Evolutionary conservation across 2,113 vertebrate genomes (phyloP), one percentile per base, ranked within the genome.

Genomic region (Argyrosomus japonicus): DNA sequence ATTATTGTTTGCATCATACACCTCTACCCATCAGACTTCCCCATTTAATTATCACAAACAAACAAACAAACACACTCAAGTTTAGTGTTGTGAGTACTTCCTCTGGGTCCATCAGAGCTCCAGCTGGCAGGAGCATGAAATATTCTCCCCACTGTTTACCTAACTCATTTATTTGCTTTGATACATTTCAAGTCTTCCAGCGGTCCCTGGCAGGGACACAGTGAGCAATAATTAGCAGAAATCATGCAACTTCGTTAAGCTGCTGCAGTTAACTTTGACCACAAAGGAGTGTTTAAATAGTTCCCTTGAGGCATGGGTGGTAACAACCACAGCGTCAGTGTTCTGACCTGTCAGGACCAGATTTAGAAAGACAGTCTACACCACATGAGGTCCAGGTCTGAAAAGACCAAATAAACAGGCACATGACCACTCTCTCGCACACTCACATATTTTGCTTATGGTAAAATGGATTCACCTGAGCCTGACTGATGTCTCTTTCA

Each of bases 141-240:
- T 45, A 73, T 60, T 32, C 60, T 54, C 2, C 69, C 69, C 43
- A 27, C 56, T 82, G 84, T 82, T 84, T 82, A 77, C 74, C 53
- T n/a, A 19, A 81, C 58, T 84, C 62, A 87, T 87, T 81, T 60
- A 84, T 84, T 74, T 60, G 23, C 83, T 89, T 81, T 86, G 61
- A 85, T 76, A 76, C 43, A 43, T 79, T 68, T 68, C 51, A 72
- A 77, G 64, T 47, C 57, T 60, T 77, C n/a, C 53, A 68, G 77
- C 21, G 11, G 23, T 58, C 21, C 23, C 53, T 68, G 45, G 67
- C 80, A 75, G 32, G 11, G 29, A 63, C 2, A 27, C 73, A 57
- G 29, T 2, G 43, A 72, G 72, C 21, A 36, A 43, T 62, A 81
- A 90, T 88, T 77, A 85, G 27, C 13, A 27, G 40, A 67, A 65